Base-by-base conservation (phyloP, 1,140 invertebrate genomes). In the Lepidotrigona ventralis region DNA sequence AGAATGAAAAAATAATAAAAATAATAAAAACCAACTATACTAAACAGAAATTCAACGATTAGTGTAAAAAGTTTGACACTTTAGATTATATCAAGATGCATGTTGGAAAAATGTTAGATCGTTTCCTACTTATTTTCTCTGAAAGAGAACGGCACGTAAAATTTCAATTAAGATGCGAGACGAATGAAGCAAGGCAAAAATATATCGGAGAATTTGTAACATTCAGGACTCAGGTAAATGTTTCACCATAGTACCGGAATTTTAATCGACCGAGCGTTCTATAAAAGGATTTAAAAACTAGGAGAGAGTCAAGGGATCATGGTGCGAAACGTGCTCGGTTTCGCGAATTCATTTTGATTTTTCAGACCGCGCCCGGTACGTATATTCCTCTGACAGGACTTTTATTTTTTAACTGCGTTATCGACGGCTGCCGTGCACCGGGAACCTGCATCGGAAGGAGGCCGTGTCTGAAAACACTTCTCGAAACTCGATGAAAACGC, bases 401-500 rank as follows among this genome's bases (percentile, higher is more conserved):
- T 81, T 60, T 54, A 74, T 74, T 81, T 75, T 46, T 81, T 74
- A 66, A 73, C n/a, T 29, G 26, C 15, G 58, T 66, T 73, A 66
- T 81, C 71, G 71, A 75, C 26, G 33, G 70, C 26, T 39, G 46
- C 46, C 15, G 79, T 1, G 51, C 64, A n/a, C 64, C 39, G 39
- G 39, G 39, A 72, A 17, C 14, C 39, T n/a, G 51, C 51, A 23
- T 19, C 39, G 6, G 6, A 8, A 5, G 53, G 53, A 9, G 3
- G 23, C 11, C 26, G 29, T 33, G 33, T 21, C 15, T 26, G 46
- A 58, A 29, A 56, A 76, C 64, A 33, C 53, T 29, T 54, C 53
- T n/a, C 39, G 39, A 46, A 76, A 69, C 73, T 46, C 53, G 56
- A 79, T 63, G 81, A 71, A 79, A 79, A 79, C 68, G 81, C 74